Evolutionary conservation across 2,888 invertebrate genomes (phyloP).

Genomic region (Dicyrtomina minuta): DNA sequence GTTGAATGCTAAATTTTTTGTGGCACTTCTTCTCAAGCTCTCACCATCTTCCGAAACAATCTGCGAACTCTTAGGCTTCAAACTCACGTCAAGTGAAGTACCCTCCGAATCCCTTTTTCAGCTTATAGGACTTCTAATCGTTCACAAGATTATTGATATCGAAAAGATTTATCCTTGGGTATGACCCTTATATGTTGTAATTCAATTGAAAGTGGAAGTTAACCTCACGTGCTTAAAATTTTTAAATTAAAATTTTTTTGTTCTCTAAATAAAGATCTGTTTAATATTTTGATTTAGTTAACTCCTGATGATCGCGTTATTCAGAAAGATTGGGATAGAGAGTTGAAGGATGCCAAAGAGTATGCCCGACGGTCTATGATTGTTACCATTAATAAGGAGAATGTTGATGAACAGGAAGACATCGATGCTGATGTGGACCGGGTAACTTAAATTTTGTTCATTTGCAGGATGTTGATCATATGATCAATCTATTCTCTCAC

Average conservation of each 20-base stretch:
- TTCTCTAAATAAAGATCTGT: background rate
- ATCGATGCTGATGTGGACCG: slow-evolving; percentile 16
- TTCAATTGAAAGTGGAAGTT: background rate
- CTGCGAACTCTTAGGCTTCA: slow-evolving; percentile 93
- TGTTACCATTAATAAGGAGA: slow-evolving; percentile 54
- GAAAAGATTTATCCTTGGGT: slow-evolving; percentile 91
- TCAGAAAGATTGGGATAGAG: slow-evolving; percentile 76
- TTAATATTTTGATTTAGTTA: slow-evolving; percentile 62
- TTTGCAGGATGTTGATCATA: background rate
- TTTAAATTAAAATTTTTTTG: no score
- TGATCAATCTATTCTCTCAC: no score
- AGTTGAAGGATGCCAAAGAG: slow-evolving; percentile 78
- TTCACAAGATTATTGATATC: slow-evolving; percentile 79
- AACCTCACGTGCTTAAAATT: background rate
- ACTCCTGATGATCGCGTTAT: slow-evolving; percentile 82
- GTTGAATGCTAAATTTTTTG: slow-evolving; percentile 76
- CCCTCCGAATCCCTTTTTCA: slow-evolving; percentile 72
- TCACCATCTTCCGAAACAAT: slow-evolving; percentile 85
- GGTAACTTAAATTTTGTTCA: slow-evolving; percentile 14
- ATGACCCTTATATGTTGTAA: no score
- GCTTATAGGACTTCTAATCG: slow-evolving; percentile 84
- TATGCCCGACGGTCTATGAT: slow-evolving; percentile 78
- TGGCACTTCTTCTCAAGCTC: slow-evolving; percentile 81
- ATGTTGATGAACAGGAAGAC: slow-evolving; percentile 56
- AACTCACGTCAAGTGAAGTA: slow-evolving; percentile 62